Evolutionary conservation across 2,888 invertebrate genomes (phyloP), one percentile per base, ranked within the genome.

Genomic region (Drosophila basisetae): DNA sequence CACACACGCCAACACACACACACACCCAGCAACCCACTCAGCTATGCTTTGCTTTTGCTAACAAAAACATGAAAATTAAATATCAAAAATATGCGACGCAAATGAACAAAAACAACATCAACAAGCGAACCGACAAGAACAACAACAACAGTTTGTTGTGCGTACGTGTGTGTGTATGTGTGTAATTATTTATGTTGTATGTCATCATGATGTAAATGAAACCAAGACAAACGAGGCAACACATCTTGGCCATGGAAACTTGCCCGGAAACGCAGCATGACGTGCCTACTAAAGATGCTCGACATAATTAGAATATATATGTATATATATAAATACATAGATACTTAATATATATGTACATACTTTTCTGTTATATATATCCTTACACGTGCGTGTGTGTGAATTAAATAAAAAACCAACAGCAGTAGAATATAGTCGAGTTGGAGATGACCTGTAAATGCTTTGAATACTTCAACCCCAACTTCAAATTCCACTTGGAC

Each of bases 181-280:
- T 78, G 79, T 88, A 87, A 87, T 87, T 88, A 87, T 88, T 87
- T 84, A 83, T 88, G 77, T 83, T 88, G 88, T 84, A 80, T 88
- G 77, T 83, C 88, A 87, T 84, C 87, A 68, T 81, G 76, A 78
- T 84, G 87, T 84, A 86, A 87, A 84, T 81, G 84, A 88, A 84
- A 83, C 79, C 81, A 72, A 82, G 58, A 65, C 49, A 54, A 35
- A 35, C 25, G 35, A 55, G 54, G 37, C 37, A 37, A 25, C 16
- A 22, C 33, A 33, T 22, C 16, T 54, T 73, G 78, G 68, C 79
- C 60, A 43, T 68, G 75, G 64, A 66, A 70, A 80, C 69, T 73
- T 80, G 73, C 63, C 69, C 80, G 76, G 76, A 72, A 82, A 73
- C 76, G 65, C 79, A 73, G 73, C 77, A 69, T 71, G 79, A 79